phyloP scores from a whole-genome alignment of 2,797 vertebrate genomes.

The Typhlichthys eigenmanni region DNA sequence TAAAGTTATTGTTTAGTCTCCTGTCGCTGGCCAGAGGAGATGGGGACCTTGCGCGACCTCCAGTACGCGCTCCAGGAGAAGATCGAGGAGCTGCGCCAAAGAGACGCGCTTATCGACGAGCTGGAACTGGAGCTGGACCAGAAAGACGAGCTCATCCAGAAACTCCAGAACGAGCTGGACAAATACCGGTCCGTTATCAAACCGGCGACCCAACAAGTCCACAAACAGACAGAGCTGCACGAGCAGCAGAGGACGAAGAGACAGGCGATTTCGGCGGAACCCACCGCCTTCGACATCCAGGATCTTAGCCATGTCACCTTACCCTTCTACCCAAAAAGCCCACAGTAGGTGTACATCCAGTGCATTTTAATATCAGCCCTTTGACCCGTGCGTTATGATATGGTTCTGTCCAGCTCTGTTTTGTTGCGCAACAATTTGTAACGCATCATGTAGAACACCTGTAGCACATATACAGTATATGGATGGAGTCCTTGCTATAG shows the following conservation, averaged over 20 bases:
- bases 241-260: constrained; percentile 95
- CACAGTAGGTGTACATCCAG: constrained; percentile 87
- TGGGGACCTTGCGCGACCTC: constrained; percentile 97
- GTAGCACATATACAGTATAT: constrained; percentile 40
- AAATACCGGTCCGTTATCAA: constrained; percentile 98
- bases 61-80: constrained; percentile 98
- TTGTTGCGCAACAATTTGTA: constrained; percentile 3
- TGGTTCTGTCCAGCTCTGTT: not conserved
- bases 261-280: constrained; percentile 97
- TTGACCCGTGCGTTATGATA: constrained; percentile 47
- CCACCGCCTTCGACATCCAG: constrained; percentile 96
- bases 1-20: constrained; percentile 60
- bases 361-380: not conserved
- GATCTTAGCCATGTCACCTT: constrained; percentile 98
- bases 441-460: constrained; percentile 69
- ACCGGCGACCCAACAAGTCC: constrained; percentile 93
- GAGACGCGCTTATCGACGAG: constrained; percentile 97
- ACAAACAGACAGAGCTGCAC: constrained; percentile 86
- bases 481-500: not conserved
- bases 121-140: constrained; percentile 98
- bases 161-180: constrained; percentile 95
- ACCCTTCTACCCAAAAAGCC: constrained; percentile 97
- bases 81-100: constrained; percentile 97
- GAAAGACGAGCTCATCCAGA: constrained; percentile 98
- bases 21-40: constrained; percentile 50